A percentile compares a stretch with the other conserved stretches of the same genome.
Evolutionary conservation across 2,888 invertebrate genomes (phyloP).

Genomic region (Peribatodes rhomboidaria): DNA sequence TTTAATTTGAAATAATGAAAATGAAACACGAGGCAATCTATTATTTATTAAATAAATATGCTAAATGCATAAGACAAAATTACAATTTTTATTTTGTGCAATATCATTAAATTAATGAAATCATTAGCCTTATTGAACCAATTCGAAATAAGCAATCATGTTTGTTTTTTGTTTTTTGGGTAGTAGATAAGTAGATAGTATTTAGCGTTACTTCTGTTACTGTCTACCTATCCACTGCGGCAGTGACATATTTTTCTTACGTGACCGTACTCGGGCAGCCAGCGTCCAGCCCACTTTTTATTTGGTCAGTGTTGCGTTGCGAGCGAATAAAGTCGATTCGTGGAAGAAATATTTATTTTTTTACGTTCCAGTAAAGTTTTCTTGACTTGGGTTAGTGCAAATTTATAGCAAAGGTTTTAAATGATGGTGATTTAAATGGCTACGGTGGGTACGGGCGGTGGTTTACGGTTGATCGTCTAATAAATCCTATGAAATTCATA

Average conservation of each 20-base stretch:
- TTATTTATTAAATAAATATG: too few relatives aligned
- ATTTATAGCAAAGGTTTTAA: conserved; percentile 20
- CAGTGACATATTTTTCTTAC: conserved; percentile 37
- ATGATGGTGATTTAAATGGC: conserved; percentile 15
- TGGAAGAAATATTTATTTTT: conserved; percentile 35
- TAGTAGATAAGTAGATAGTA: too few relatives aligned
- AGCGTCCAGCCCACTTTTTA: conserved; percentile 34
- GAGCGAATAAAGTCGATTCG: conserved; percentile 33
- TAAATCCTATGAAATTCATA: too few relatives aligned
- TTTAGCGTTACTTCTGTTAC: conserved; percentile 5
- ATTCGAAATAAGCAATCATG: too few relatives aligned
- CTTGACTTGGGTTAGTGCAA: conserved; percentile 10
- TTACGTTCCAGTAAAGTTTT: conserved; percentile 26
- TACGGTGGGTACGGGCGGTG: neutral
- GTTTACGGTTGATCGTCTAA: neutral
- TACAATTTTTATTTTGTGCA: too few relatives aligned
- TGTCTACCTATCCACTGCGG: conserved; percentile 6
- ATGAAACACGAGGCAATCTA: too few relatives aligned
- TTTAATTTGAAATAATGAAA: too few relatives aligned
- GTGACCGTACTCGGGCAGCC: conserved; percentile 32
- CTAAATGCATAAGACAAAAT: too few relatives aligned
- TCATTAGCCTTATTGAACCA: too few relatives aligned
- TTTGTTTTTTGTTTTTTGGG: too few relatives aligned
- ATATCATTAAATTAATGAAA: too few relatives aligned
- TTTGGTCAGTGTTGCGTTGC: conserved; percentile 36